Base-by-base conservation (phyloP, 2,888 invertebrate species). In the Hydroisotoma schaefferi region DNA sequence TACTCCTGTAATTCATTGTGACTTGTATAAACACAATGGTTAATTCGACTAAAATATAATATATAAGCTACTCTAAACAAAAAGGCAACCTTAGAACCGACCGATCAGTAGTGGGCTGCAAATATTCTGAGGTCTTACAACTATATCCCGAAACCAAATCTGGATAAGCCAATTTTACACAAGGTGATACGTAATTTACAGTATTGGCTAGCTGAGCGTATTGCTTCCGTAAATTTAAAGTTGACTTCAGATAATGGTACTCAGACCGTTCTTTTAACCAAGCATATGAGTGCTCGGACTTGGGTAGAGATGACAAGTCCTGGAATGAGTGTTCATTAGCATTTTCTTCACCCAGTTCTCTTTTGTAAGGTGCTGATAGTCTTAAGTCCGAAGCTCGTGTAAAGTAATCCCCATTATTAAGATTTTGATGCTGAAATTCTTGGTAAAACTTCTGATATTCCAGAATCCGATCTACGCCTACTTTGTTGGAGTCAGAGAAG, bases 131-230 rank as follows among this genome's bases (percentile, higher is more conserved):
- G 38, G 60, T 55, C n/a, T 56, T 60, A 1, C 49, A 52, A 59
- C 63, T 63, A 12, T 58, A 29, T 25, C 56, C 58, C 29, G 57
- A 85, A 69, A 81, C 79, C 77, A 87, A 78, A 73, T 88, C 88
- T 20, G 89, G 88, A 75, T 86, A 87, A 0, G 87, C 86, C 4
- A 87, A 82, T 77, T 87, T 88, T 29, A 85, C 83, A 76, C 87
- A 87, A 5, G 83, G 82, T 61, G 84, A 82, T 15, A 87, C 82
- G 73, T 85, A 85, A 55, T 77, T 79, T 2, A 84, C 83, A 65
- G 80, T 77, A 38, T 83, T 82, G 0, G 84, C 81, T 62, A 84
- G 78, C 6, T 76, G 78, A 52, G 79, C 80, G 73, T 85, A 85
- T 4, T 81, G 79, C 43, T 47, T 57, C 20, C 66, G 59, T 2